phyloP scores from a whole-genome alignment of 2,888 invertebrate species.

The Polydrusus pterygomalis region DNA sequence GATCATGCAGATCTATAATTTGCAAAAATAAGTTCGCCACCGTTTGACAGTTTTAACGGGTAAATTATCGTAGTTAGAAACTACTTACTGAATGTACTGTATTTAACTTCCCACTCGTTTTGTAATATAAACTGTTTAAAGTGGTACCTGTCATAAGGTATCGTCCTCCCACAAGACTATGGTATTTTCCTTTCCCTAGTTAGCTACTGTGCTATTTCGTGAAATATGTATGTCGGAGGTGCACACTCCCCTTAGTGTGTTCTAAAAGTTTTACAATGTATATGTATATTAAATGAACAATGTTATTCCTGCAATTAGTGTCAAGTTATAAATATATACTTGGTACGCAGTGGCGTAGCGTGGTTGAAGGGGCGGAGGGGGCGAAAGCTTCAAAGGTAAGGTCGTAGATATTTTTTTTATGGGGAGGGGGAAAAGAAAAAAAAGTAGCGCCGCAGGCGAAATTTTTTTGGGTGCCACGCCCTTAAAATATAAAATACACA shows the following conservation, averaged over 20 bases:
- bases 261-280: constrained; percentile 10
- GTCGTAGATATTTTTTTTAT: too few species aligned
- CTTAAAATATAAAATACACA: too few species aligned
- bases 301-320: too few species aligned
- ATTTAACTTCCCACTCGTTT: constrained; percentile 41
- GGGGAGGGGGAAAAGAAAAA: too few species aligned
- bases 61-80: constrained; percentile 40
- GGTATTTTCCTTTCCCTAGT: constrained; percentile 11
- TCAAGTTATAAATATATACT: too few species aligned
- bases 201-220: constrained; percentile 20
- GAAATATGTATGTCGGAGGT: constrained; percentile 2
- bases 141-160: constrained; percentile 43
- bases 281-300: neutral
- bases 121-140: constrained; percentile 37
- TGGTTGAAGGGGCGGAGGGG: too few species aligned
- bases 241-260: neutral
- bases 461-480: too few species aligned
- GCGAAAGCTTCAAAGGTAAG: too few species aligned
- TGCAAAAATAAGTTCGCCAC: constrained; percentile 38
- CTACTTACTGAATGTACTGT: constrained; percentile 26
- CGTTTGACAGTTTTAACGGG: constrained; percentile 38
- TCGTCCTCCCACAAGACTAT: constrained; percentile 32
- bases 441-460: too few species aligned
- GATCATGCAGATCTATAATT: constrained; percentile 40
- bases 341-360: too few species aligned